Base-by-base conservation (phyloP, 2,113 vertebrate species). In the Osmerus eperlanus region DNA sequence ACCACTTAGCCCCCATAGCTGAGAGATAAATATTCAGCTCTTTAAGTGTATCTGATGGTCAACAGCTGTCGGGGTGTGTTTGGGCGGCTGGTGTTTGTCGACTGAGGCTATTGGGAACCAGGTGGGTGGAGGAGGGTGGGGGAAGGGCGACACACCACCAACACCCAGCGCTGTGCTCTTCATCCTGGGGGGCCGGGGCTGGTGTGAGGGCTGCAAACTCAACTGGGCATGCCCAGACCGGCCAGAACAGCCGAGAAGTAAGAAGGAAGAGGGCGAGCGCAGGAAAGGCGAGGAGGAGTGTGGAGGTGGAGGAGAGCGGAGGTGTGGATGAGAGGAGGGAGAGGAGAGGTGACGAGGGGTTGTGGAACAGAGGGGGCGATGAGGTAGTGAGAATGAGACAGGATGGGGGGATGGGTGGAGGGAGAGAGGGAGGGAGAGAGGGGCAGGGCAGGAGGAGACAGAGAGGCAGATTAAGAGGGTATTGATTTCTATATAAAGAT, bases 401-500 rank as follows among this genome's bases (percentile, higher is more conserved):
- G 9, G 55, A 78, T 62, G 68, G 54, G 69, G 55, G 68, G 58
- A 15, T 29, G 66, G 36, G 21, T 32, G 41, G 59, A 23, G n/a
- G 62, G 47, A 53, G 28, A 36, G 14, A 47, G 65, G 19, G 65
- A 36, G 77, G 58, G 68, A 68, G 74, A 80, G 77, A 78, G 79
- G 36, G 47, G 70, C 21, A 63, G 61, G 53, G 51, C 60, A 16
- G 25, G 15, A 59, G 71, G 68, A 70, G 72, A 75, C 73, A 77
- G 80, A 73, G 25, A 75, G 67, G 74, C 76, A 85, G 89, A 91
- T 90, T 85, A 91, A 86, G 81, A 88, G 81, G 70, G 79, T 90
- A 91, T 92, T 88, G 90, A 92, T 91, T 91, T 91, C 87, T 89
- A 89, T 88, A 91, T 91, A 89, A 91, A 91, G 89, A 90, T 88